Evolutionary conservation across 2,797 vertebrate species (phyloP).

Genomic region (Phataginus tricuspis): DNA sequence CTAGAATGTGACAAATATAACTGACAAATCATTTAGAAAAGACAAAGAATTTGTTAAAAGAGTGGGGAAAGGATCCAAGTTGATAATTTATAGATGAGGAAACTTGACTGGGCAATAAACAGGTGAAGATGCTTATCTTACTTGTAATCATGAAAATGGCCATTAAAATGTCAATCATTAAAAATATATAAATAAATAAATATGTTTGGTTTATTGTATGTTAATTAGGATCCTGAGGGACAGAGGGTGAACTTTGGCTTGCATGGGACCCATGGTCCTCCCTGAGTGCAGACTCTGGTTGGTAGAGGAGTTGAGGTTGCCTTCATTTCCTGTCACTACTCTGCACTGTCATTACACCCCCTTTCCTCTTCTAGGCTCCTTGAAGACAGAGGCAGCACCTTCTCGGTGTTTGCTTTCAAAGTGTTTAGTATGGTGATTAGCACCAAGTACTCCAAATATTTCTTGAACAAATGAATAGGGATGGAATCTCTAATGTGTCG

Average conservation of each 20-base stretch:
- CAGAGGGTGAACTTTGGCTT: background rate
- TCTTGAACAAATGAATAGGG: background rate
- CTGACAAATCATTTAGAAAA: background rate
- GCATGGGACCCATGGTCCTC: background rate
- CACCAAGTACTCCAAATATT: background rate
- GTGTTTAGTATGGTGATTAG: background rate
- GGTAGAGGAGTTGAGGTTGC: background rate
- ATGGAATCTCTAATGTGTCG: background rate
- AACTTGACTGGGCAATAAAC: background rate
- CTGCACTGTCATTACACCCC: background rate
- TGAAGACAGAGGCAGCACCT: background rate
- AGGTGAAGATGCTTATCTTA: background rate
- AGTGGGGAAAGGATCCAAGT: background rate
- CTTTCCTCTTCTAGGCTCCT: background rate
- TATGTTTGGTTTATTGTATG: too few species aligned
- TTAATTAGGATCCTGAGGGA: background rate
- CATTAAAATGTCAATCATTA: background rate
- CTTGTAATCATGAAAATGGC: background rate
- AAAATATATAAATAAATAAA: too few species aligned
- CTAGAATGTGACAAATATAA: background rate
- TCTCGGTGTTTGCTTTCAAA: background rate
- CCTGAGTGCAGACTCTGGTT: background rate
- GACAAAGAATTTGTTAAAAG: background rate
- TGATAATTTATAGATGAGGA: background rate
- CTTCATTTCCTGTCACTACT: background rate